A percentile compares a stretch with the other conserved stretches of the same genome.
phyloP scores from a whole-genome alignment of 1,140 invertebrate genomes.

The Zophobas atratus region DNA sequence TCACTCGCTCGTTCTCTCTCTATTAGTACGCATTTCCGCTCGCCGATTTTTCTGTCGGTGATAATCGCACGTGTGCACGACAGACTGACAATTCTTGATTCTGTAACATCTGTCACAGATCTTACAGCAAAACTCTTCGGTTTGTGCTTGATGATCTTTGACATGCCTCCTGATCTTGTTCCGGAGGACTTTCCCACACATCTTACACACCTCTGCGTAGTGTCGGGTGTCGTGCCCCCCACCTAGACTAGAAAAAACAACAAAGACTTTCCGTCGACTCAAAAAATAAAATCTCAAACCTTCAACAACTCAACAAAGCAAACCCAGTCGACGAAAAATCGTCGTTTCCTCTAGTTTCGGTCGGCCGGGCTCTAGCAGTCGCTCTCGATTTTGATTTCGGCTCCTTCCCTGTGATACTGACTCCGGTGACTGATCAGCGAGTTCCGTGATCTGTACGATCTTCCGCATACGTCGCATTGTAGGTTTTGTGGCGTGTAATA shows the following conservation, averaged over 20 bases:
- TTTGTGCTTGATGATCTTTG: constrained; percentile 61
- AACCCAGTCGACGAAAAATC: constrained; percentile 55
- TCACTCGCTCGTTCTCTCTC: constrained; percentile 15
- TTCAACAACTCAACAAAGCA: constrained; percentile 43
- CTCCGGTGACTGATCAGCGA: constrained; percentile 72
- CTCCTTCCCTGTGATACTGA: constrained; percentile 68
- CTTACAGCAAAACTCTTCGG: constrained; percentile 64
- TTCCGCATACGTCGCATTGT: constrained; percentile 70
- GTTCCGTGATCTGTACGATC: constrained; percentile 71
- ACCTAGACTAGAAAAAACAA: constrained; percentile 58
- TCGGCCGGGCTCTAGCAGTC: constrained; percentile 13
- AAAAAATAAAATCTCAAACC: constrained; percentile 12
- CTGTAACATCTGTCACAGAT: constrained; percentile 64
- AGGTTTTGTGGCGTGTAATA: constrained; percentile 71
- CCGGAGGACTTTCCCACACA: constrained; percentile 59
- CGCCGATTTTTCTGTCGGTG: constrained; percentile 60
- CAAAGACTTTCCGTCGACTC: constrained; percentile 53
- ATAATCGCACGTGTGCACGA: constrained; percentile 66
- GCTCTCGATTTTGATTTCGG: constrained; percentile 21
- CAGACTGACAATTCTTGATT: constrained; percentile 63
- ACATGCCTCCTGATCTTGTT: constrained; percentile 59
- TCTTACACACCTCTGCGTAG: constrained; percentile 53
- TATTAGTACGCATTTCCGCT: background rate
- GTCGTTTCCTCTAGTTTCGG: constrained; percentile 52
- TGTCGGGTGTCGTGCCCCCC: constrained; percentile 21